phyloP scores from a whole-genome alignment of 1,140 invertebrate species.

The Steinernema khuongi region DNA sequence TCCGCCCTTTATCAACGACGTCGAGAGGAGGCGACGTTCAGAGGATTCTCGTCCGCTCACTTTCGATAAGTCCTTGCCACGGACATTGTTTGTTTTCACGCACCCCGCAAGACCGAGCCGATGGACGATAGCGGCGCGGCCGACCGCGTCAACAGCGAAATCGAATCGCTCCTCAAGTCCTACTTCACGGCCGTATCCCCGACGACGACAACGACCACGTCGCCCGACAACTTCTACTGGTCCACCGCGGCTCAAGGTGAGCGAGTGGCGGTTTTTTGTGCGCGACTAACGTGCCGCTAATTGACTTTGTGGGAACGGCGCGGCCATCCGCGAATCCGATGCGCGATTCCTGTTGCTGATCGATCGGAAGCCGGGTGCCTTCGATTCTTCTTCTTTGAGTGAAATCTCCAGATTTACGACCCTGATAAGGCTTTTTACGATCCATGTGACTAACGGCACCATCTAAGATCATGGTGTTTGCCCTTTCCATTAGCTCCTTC shows the following conservation, averaged over 20 bases:
- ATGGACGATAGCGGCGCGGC: background rate
- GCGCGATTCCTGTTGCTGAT: too few species aligned
- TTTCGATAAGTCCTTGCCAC: constrained; percentile 1
- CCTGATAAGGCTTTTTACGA: too few species aligned
- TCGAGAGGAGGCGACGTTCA: too few species aligned
- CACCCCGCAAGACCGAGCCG: background rate
- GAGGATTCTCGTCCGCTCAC: background rate
- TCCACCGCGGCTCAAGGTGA: background rate
- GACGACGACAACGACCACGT: background rate
- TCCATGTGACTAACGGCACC: too few species aligned
- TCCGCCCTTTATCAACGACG: background rate
- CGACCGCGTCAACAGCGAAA: background rate
- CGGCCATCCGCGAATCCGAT: too few species aligned
- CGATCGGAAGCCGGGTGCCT: too few species aligned
- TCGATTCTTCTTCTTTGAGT: too few species aligned
- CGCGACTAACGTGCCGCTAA: background rate
- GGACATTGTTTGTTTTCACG: constrained; percentile 4
- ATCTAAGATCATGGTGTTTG: too few species aligned
- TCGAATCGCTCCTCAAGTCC: background rate
- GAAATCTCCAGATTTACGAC: too few species aligned
- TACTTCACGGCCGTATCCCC: background rate
- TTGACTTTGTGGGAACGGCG: background rate
- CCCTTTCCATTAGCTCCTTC: too few species aligned
- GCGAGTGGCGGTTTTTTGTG: background rate
- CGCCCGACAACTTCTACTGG: background rate